Conservation (phyloP, 2,113 vertebrate genomes). For the Nibea albiflora region DNA sequence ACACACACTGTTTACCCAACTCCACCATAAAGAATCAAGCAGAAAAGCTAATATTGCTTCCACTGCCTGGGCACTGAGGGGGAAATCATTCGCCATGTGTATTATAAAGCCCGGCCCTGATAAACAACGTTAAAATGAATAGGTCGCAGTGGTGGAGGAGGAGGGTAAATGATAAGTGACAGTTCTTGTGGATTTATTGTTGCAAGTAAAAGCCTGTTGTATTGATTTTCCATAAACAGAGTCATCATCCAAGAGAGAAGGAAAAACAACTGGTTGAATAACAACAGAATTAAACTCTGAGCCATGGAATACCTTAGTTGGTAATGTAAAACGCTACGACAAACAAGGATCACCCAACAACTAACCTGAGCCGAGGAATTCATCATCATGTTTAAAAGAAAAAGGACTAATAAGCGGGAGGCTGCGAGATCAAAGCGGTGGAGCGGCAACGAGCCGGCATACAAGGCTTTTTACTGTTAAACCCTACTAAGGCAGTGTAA, state of each 20-base stretch:
- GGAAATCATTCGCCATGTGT: background rate
- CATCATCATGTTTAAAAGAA: slow-evolving; percentile 36
- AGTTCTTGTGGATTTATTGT: slow-evolving; percentile 32
- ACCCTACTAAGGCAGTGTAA: slow-evolving; percentile 30
- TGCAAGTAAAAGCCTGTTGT: slow-evolving; percentile 25
- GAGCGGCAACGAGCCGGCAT: background rate
- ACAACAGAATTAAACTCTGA: slow-evolving; percentile 17
- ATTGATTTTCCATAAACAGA: slow-evolving; percentile 52
- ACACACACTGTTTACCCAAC: slow-evolving; percentile 34
- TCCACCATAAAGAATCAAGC: slow-evolving; percentile 22
- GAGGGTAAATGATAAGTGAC: slow-evolving; percentile 22
- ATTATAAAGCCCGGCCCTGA: slow-evolving; percentile 24
- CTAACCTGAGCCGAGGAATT: slow-evolving; percentile 24
- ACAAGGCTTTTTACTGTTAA: slow-evolving; percentile 37
- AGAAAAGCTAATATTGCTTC: slow-evolving; percentile 41
- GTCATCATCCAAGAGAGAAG: slow-evolving; percentile 8
- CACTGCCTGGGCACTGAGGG: background rate
- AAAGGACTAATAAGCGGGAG: slow-evolving; percentile 12
- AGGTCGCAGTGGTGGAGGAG: background rate
- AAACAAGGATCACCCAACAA: slow-evolving; percentile 13
- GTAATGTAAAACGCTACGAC: background rate
- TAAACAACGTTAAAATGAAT: slow-evolving; percentile 48
- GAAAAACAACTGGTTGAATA: slow-evolving; percentile 12
- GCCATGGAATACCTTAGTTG: background rate
- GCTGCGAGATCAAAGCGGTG: slow-evolving; percentile 56